Evolutionary conservation across 2,113 vertebrate species (phyloP).

Genomic region (pig (Sus scrofa)): T2T-Sscrofa CM000821.6:52995001-52995500

Average conservation of each 20-base stretch:
- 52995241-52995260: not conserved
- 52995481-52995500: not conserved
- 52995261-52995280: not conserved
- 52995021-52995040: no score
- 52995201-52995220: not conserved
- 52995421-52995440: not conserved
- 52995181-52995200: not conserved
- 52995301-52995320: conserved; percentile 34
- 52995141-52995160: not conserved
- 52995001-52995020: no score
- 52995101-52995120: not conserved
- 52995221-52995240: conserved; percentile 18
- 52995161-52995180: not conserved
- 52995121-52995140: not conserved
- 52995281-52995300: not conserved
- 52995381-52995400: not conserved
- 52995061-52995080: conserved; percentile 6
- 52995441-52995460: not conserved
- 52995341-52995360: not conserved
- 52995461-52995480: not conserved
- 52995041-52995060: no score
- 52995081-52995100: not conserved
- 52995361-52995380: not conserved
- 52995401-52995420: conserved; percentile 38
- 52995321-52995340: not conserved